Percentiles rank a stretch among this genome's conserved stretches.
These are phyloP conservation scores for Corvus cornix DNA, from an alignment of 2,113 vertebrate genomes.

Conservation along the genomic window DNA sequence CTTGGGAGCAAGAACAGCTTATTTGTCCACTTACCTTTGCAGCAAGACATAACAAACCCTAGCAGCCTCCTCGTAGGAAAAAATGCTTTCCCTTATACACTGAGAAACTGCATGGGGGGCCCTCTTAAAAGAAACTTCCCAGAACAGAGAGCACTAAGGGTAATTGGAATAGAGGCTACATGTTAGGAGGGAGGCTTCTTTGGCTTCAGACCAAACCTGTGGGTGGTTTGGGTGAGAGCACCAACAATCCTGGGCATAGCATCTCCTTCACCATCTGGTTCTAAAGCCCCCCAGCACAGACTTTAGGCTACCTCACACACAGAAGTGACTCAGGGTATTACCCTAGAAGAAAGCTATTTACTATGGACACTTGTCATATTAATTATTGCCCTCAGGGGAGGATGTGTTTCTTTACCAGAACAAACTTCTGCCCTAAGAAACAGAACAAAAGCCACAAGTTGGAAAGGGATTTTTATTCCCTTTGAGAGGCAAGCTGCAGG, in stretches of 20 bases:
- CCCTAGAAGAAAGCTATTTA: constrained; percentile 48
- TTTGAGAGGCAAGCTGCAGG: not conserved
- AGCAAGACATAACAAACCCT: not conserved
- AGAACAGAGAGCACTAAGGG: not conserved
- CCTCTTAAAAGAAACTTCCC: not conserved
- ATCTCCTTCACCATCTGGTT: not conserved
- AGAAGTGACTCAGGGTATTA: constrained; percentile 6
- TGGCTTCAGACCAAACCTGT: not conserved
- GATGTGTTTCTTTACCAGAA: not conserved
- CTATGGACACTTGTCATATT: constrained; percentile 16
- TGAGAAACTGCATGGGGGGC: not conserved
- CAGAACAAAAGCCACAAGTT: not conserved
- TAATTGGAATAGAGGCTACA: not conserved
- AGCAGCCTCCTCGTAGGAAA: not conserved
- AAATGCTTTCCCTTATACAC: not conserved
- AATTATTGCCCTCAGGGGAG: not conserved
- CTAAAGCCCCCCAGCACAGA: not conserved
- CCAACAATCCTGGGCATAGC: not conserved
- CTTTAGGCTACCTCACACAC: not conserved
- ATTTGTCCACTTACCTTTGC: not conserved
- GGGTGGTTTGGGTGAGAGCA: not conserved
- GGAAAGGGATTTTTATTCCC: not conserved
- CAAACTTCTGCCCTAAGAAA: not conserved
- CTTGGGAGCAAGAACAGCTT: not conserved
- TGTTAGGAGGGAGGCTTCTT: not conserved